Conservation (phyloP, 2,113 vertebrate species). For the Tricholaema leucomelas region DNA sequence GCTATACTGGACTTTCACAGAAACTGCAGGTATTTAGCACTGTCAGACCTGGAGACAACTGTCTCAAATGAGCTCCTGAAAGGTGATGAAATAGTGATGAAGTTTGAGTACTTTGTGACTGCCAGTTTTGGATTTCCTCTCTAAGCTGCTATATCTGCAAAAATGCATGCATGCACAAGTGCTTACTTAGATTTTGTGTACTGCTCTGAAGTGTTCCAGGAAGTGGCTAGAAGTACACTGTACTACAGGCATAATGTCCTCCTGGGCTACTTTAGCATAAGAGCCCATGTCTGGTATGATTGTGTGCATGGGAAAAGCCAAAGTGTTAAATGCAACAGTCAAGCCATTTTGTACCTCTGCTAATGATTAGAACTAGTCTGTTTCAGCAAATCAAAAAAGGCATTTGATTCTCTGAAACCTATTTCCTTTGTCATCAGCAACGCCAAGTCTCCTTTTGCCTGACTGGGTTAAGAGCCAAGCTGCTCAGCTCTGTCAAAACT, state of each 20-base stretch:
- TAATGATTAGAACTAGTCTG: background rate
- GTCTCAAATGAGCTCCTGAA: background rate
- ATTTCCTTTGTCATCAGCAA: slow-evolving; percentile 43
- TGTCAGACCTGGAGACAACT: background rate
- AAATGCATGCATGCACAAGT: background rate
- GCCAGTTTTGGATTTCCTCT: background rate
- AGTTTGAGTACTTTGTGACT: background rate
- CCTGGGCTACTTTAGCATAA: background rate
- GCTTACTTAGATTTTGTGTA: background rate
- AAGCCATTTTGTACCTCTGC: background rate
- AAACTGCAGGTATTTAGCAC: background rate
- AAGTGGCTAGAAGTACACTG: background rate
- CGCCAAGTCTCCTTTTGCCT: slow-evolving; percentile 53
- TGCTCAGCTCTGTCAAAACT: slow-evolving; percentile 62
- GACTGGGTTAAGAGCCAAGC: slow-evolving; percentile 59
- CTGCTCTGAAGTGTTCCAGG: background rate
- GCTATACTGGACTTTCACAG: background rate
- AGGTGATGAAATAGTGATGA: background rate
- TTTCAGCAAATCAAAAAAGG: background rate
- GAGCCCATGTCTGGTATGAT: background rate
- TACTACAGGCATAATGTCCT: background rate
- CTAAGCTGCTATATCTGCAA: background rate
- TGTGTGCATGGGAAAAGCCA: background rate
- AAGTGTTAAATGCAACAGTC: background rate
- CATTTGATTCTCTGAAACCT: slow-evolving; percentile 1